Evolutionary conservation across 2,113 vertebrate genomes (phyloP).

Genomic region (Canis aureus): DNA sequence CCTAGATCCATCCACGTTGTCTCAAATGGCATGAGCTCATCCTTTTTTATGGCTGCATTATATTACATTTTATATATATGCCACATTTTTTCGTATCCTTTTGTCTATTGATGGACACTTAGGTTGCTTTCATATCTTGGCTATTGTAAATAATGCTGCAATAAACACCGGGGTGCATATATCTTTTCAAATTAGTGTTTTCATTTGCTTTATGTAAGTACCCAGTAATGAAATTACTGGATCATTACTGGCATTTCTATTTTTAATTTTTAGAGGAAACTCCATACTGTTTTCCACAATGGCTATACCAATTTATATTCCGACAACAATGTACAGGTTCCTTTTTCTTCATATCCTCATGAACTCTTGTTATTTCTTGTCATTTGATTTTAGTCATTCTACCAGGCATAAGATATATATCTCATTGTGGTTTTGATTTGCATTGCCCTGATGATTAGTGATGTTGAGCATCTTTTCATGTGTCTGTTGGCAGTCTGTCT

Average conservation of each 20-base stretch:
- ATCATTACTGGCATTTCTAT: background rate
- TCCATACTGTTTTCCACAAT: background rate
- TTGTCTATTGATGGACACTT: background rate
- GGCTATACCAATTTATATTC: background rate
- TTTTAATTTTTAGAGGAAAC: background rate
- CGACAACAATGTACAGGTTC: background rate
- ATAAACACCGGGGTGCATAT: background rate
- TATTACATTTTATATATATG: background rate
- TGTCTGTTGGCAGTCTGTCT: background rate
- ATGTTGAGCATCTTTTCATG: background rate
- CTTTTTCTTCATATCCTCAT: background rate
- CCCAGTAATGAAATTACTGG: background rate
- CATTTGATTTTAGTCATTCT: background rate
- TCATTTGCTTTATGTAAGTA: background rate
- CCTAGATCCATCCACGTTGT: background rate
- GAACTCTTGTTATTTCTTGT: background rate
- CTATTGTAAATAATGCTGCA: background rate
- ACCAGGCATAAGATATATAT: background rate
- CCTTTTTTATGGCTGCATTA: background rate
- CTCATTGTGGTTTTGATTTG: background rate
- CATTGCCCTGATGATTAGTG: background rate
- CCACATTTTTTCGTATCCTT: background rate
- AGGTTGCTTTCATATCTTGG: background rate
- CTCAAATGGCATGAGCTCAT: background rate
- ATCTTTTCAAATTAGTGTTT: background rate